Conservation (phyloP, 2,113 vertebrate genomes). For the Vulpes lagopus region DNA sequence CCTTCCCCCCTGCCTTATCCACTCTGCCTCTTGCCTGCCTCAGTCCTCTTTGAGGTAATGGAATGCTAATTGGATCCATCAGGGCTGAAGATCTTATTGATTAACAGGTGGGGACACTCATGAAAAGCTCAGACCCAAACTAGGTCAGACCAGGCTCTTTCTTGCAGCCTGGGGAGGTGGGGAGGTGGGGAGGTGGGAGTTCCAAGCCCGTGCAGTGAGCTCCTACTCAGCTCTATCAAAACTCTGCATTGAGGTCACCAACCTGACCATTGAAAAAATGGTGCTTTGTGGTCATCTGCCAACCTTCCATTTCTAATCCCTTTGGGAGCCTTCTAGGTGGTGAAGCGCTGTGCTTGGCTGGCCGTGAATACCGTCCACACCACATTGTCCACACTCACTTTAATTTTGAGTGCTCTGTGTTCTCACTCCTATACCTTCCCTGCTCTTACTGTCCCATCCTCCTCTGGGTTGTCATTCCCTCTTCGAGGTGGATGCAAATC, state of each 20-base stretch:
- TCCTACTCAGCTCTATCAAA: not conserved
- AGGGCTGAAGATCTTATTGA: not conserved
- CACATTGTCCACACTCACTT: not conserved
- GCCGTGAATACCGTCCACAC: not conserved
- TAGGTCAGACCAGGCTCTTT: not conserved
- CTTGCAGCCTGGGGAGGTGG: not conserved
- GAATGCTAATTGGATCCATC: not conserved
- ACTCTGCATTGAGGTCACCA: not conserved
- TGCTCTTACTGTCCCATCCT: not conserved
- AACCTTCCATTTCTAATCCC: not conserved
- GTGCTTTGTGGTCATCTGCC: not conserved
- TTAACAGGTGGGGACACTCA: too few species aligned
- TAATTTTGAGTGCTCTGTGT: not conserved
- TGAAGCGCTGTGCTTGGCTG: not conserved
- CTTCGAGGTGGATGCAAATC: not conserved
- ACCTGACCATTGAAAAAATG: not conserved
- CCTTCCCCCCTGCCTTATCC: not conserved
- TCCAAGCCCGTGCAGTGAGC: not conserved
- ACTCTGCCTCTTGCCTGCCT: not conserved
- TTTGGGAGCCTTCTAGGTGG: not conserved
- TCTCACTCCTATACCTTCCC: not conserved
- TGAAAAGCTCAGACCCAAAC: not conserved
- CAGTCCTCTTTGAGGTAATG: not conserved
- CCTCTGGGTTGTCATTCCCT: not conserved
- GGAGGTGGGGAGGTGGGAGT: not conserved